Evolutionary conservation across 2,888 invertebrate genomes (phyloP), one percentile per base, ranked within the genome.

Genomic region (Stegophylla sp.): DNA sequence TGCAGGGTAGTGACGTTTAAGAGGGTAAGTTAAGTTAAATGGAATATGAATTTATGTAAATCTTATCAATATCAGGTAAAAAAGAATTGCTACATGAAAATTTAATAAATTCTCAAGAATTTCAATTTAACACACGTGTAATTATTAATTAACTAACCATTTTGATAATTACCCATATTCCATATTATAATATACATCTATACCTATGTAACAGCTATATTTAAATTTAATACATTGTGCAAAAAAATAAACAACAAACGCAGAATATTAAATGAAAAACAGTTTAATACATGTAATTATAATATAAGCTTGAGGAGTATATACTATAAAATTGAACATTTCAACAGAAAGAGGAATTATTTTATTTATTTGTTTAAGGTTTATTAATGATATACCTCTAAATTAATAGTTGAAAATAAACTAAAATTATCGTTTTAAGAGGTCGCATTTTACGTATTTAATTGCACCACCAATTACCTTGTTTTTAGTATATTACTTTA

Each of bases 1-100:
- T 76, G 53, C 75, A 76, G 75, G 75, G 75, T 66, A 53, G 53
- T 43, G 23, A 9, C 9, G 48, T 63, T 75, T 12, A 48, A 1
- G 63, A 63, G 63, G 63, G 63, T 34, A 34, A 28, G 41, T 71
- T 15, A 10, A n/a, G 2, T 13, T 15, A 61, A 73, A 45, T 23
- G 2, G 5, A 17, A n/a, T 17, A 7, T n/a, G 10, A 0, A 4
- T 34, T 63, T 13, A 59, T 12, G 53, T 23, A 5, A 13, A 48
- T 51, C 15, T 74, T 48, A 20, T 74, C 28, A 7, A 0, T 34
- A 15, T 45, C n/a, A 48, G n/a, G 20, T 74, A 20, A 74, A 15
- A 48, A 15, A 63, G 20, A 12, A 15, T 53, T 15, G 13, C 12
- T 34, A 51, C 20, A 20, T 7, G 23, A 66, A 34, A 5, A 34